phyloP scores from a whole-genome alignment of 2,797 vertebrate species.

The Typhlichthys eigenmanni region DNA sequence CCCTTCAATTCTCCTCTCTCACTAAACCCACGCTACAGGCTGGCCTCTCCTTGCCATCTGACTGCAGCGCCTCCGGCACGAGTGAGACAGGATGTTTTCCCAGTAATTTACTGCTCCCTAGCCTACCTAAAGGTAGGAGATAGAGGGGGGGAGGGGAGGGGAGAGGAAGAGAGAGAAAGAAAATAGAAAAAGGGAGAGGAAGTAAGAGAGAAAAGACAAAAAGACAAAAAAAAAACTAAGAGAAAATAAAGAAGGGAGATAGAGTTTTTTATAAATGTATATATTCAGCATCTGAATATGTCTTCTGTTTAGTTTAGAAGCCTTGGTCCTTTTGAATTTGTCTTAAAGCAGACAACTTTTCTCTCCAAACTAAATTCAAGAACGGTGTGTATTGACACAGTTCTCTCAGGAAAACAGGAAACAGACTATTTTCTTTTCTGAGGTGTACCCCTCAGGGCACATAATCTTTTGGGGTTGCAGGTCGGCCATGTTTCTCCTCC shows the following conservation, averaged over 20 bases:
- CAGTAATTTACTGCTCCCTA: conserved; percentile 48
- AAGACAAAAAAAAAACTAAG: not conserved
- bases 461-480: conserved; percentile 40
- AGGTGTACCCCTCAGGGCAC: conserved; percentile 45
- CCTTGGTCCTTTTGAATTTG: no score
- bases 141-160: not conserved
- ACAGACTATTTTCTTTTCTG: conserved; percentile 51
- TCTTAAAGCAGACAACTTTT: conserved; percentile 15
- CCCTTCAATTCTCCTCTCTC: conserved; percentile 33
- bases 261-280: not conserved
- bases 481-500: conserved; percentile 44
- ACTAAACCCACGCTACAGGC: conserved; percentile 35
- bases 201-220: conserved; percentile 6
- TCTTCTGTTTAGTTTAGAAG: no score
- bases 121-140: conserved; percentile 32
- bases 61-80: conserved; percentile 18
- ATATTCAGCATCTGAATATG: no score
- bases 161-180: not conserved
- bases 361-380: conserved; percentile 20
- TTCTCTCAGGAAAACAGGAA: conserved; percentile 65
- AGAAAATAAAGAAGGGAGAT: not conserved
- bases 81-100: conserved; percentile 34
- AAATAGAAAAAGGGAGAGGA: not conserved
- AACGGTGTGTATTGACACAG: conserved; percentile 27
- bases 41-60: conserved; percentile 33